These are phyloP conservation scores for Epinephelus coioides DNA, from an alignment of 2,797 vertebrate species.

Conservation along the genomic window DNA sequence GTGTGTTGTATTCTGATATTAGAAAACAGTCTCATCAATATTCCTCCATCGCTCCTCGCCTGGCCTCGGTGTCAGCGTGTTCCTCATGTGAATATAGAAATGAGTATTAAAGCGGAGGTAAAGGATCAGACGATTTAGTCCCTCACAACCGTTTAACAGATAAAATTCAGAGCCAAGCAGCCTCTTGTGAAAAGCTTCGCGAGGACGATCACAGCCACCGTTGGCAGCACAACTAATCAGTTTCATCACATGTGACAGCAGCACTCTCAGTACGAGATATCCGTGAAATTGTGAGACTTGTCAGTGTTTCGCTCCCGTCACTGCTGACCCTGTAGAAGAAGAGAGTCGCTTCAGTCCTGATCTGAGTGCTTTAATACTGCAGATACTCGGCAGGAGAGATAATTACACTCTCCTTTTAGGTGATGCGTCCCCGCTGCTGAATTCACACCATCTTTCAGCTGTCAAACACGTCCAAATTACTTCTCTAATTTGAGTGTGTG, in stretches of 20 bases:
- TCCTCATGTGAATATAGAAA: background rate
- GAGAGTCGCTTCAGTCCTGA: conserved; percentile 17
- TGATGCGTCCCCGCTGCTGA: conserved; percentile 21
- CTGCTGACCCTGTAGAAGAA: conserved; percentile 28
- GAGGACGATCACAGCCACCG: conserved; percentile 11
- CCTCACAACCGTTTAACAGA: background rate
- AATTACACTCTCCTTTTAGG: conserved; percentile 27
- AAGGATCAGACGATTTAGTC: background rate
- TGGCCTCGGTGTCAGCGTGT: too few relatives aligned
- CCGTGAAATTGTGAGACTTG: conserved; percentile 30
- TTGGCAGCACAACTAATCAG: conserved; percentile 39
- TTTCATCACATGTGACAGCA: conserved; percentile 31
- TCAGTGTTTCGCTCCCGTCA: background rate
- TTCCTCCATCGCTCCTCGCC: too few relatives aligned
- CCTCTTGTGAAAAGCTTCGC: conserved; percentile 10
- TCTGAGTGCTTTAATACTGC: conserved; percentile 17
- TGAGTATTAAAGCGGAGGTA: background rate
- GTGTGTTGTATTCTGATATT: too few relatives aligned
- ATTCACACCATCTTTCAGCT: conserved; percentile 6
- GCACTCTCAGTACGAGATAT: conserved; percentile 19
- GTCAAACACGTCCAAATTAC: conserved; percentile 17
- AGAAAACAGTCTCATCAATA: too few relatives aligned
- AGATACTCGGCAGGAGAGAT: conserved; percentile 19
- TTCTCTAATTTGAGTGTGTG: conserved; percentile 1
- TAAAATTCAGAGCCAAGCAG: background rate